Base-by-base conservation (phyloP, 2,888 invertebrate species). In the Gymnosoma rotundatum region DNA sequence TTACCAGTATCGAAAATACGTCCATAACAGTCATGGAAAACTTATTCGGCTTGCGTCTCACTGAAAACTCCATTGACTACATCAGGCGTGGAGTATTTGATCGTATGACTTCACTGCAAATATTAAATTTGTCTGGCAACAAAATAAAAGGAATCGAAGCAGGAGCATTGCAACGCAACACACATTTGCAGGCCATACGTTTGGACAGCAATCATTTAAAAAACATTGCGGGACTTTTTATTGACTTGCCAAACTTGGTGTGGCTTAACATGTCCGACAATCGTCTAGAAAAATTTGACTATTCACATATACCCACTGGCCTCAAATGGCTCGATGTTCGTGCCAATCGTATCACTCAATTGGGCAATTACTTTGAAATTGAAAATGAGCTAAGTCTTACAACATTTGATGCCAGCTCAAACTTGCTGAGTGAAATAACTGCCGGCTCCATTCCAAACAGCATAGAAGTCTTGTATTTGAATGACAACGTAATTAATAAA, bases 201-300 rank as follows among this genome's bases (percentile, higher is more conserved):
- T 93, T 98, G 87, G 98, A 98, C 91, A 96, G 96, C 73, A 98
- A 98, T 93, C 94, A 94, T 88, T 93, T 98, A 83, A 95, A 95
- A 87, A 96, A 97, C 91, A 95, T 98, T 87, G 95, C 95, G 88
- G 96, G 96, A 25, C 93, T 98, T 86, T 98, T 98, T 92, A 94
- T 95, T 86, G 95, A 97, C 92, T 94, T 97, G 88, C 95, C 96
- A 54, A 96, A 95, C 90, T 93, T 98, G 88, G 94, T 97, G 89
- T 97, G 97, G 97, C 93, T 98, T 83, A 98, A 98, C 93, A 96
- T 98, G 89, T 97, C 97, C 86, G 97, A 97, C 93, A 98, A 98
- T 94, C 95, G 95, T 91, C 94, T 98, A 90, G 95, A 96, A 91
- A 96, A 96, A 94, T 98, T 98, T 93, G 97, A 98, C 93, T 98